These are phyloP conservation scores for Podarcis siculus DNA, from an alignment of 2,797 vertebrate species.

Conservation along the genomic window DNA sequence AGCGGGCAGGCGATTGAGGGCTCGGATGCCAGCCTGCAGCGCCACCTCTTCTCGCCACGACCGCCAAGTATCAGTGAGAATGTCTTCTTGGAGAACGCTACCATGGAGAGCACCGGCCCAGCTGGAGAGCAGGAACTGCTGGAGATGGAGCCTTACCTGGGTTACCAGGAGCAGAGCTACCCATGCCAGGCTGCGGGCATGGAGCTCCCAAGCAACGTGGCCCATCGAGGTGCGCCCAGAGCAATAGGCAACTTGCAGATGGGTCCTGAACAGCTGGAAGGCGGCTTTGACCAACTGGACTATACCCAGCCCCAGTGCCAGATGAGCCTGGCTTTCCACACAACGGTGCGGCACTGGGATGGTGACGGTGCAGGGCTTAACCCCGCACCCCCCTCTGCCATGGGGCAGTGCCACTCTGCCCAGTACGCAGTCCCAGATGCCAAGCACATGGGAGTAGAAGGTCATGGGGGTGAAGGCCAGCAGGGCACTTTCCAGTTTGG, in stretches of 20 bases:
- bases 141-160: slow-evolving; percentile 81
- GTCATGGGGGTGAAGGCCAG: slow-evolving; percentile 66
- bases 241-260: slow-evolving; percentile 63
- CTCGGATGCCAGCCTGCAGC: slow-evolving; percentile 81
- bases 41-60: slow-evolving; percentile 89
- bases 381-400: slow-evolving; percentile 46
- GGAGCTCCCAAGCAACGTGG: slow-evolving; percentile 72
- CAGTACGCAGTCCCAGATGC: slow-evolving; percentile 46
- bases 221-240: slow-evolving; percentile 73
- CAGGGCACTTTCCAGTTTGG: slow-evolving; percentile 79
- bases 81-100: slow-evolving; percentile 88
- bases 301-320: slow-evolving; percentile 87
- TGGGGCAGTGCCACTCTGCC: slow-evolving; percentile 72
- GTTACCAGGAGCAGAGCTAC: slow-evolving; percentile 78
- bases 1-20: slow-evolving; percentile 77
- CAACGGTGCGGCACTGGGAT: slow-evolving; percentile 62
- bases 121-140: slow-evolving; percentile 30
- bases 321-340: slow-evolving; percentile 81
- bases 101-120: slow-evolving; percentile 67
- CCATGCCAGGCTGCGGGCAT: slow-evolving; percentile 72
- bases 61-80: slow-evolving; percentile 95
- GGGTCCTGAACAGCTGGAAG: slow-evolving; percentile 75
- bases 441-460: slow-evolving; percentile 41
- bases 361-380: slow-evolving; percentile 49
- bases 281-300: slow-evolving; percentile 81